Base-by-base conservation (phyloP, 2,888 invertebrate genomes). In the Trichopria drosophilae region DNA sequence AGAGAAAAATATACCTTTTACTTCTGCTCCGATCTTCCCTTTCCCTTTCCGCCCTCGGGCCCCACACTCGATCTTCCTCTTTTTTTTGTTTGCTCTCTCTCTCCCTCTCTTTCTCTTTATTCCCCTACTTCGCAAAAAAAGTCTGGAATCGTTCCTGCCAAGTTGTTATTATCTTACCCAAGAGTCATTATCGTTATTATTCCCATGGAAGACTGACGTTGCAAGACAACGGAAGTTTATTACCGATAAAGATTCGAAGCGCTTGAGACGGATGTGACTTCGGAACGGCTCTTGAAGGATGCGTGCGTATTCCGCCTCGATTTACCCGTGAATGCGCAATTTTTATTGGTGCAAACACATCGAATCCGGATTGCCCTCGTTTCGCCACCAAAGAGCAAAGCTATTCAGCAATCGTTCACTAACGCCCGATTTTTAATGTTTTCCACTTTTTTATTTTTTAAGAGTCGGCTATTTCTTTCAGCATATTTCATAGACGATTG, bases 141-240 rank as follows among this genome's bases (percentile, higher is more conserved):
- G 49, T 57, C 57, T 63, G 57, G 57, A 61, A 60, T 59, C 61
- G 58, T 58, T 63, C 53, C 57, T 60, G 58, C 53, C 59, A 60
- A 53, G 62, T 65, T 65, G 67, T 68, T 65, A 67, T 66, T 65
- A 65, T 61, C 61, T 57, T 48, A 10, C n/a, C n/a, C n/a, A n/a
- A n/a, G n/a, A n/a, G 57, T 66, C 64, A 63, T 67, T 63, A 65
- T 68, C 64, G 59, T 66, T 64, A 63, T 64, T 59, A 63, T 63
- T 65, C 62, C 58, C 58, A 60, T 58, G 60, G 55, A 59, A 60
- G 61, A 58, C 61, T 64, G 63, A 64, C 65, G 61, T 63, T 63
- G 60, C 58, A 59, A 63, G 60, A 57, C 55, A 60, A 58, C 58
- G 59, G 58, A 61, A 61, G 59, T 63, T 63, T 62, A 65, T 61